Base-by-base conservation (phyloP, 2,797 vertebrate genomes). In the Meriones psammophilus region DNA sequence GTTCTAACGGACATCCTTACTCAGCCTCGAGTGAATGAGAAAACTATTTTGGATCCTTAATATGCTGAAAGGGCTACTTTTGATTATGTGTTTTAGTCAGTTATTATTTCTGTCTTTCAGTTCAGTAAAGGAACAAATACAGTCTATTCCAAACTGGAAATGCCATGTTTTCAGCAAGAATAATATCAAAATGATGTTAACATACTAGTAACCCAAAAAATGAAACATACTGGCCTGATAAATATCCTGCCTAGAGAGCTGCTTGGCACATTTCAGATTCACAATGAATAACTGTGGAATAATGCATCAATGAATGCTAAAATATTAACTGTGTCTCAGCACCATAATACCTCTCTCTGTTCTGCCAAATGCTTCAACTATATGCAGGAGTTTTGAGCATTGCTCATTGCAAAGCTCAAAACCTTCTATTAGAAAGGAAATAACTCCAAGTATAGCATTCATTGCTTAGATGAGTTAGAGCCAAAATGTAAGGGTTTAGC, bases 251-350 rank as follows among this genome's bases (percentile, higher is more conserved):
- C 30, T 88, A 88, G 71, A 96, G 95, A 95, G 81, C 80, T 77
- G 1, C 33, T 91, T 91, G 77, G 24, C 58, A 93, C 60, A 89
- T 91, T 92, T 81, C 58, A 90, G 26, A 68, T 78, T 76, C 7
- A 73, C 54, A 26, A 56, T 58, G 46, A 93, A 92, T 90, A 90
- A 69, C 14, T 33, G 15, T 68, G 39, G 22, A 91, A 89, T 94
- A 89, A 83, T 96, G 42, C 93, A 92, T 95, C 42, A 91, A 91
- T 81, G n/a, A 89, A 90, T 96, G 80, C 15, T 94, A 96, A 94
- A 96, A 91, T 94, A 92, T 76, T 79, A 96, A 81, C 71, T 91
- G 39, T 69, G 17, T 62, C 24, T 84, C 73, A 36, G 36, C 33
- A 88, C n/a, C 36, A 8, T 76, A 92, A 89, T 92, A 92, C 20